phyloP scores from a whole-genome alignment of 1,140 invertebrate species.

The Papilio glaucus region DNA sequence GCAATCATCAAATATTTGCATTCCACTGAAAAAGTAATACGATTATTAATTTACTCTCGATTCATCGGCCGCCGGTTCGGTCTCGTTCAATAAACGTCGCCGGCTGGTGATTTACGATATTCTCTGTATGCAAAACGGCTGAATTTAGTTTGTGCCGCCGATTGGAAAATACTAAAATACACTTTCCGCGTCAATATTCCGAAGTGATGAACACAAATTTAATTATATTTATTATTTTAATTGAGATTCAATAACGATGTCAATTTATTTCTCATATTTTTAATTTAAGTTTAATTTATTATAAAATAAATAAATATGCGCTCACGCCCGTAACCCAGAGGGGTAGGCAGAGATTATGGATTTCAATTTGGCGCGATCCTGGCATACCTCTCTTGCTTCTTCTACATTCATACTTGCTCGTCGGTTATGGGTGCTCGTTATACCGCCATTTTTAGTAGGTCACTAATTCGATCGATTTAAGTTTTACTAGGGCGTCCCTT shows the following conservation, averaged over 20 bases:
- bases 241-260: slow-evolving; percentile 8
- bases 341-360: no score
- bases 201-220: not conserved
- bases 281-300: no score
- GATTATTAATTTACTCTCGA: slow-evolving; percentile 81
- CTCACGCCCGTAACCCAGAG: no score
- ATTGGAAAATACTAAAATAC: slow-evolving; percentile 44
- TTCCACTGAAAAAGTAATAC: slow-evolving; percentile 80
- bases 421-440: no score
- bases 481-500: no score
- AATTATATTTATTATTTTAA: not conserved
- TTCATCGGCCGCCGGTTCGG: slow-evolving; percentile 67
- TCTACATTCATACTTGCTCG: no score
- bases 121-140: slow-evolving; percentile 70
- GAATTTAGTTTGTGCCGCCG: slow-evolving; percentile 65
- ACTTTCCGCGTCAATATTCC: not conserved
- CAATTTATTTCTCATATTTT: not conserved
- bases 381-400: no score
- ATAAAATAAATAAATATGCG: no score
- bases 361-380: no score
- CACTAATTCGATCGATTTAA: no score
- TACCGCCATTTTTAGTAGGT: no score
- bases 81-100: slow-evolving; percentile 58
- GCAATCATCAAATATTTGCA: slow-evolving; percentile 81
- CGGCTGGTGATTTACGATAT: slow-evolving; percentile 63